Conservation (phyloP, 2,797 vertebrate species). For the Poeciliopsis turneri region DNA sequence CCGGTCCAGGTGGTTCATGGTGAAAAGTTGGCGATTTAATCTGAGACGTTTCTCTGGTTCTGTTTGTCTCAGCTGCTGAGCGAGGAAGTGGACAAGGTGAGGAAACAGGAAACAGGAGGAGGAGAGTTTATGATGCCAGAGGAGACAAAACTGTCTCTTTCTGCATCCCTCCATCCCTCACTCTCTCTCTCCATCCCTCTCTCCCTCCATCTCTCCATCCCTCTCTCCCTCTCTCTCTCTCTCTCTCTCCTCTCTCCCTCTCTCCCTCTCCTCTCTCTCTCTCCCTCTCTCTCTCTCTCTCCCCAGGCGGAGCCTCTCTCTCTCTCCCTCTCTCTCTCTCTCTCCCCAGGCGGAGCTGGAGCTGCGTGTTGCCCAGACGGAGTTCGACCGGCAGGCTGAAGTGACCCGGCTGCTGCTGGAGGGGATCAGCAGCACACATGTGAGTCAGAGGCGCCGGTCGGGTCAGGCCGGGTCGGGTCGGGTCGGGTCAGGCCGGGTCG, state of each 20-base stretch:
- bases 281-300: too few species aligned
- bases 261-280: too few species aligned
- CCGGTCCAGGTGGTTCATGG: too few species aligned
- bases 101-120: conserved; percentile 29
- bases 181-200: background rate
- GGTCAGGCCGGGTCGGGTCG: too few species aligned
- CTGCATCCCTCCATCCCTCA: background rate
- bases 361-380: conserved; percentile 91
- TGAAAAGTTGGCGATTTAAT: too few species aligned
- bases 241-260: too few species aligned
- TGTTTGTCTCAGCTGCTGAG: conserved; percentile 89
- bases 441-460: conserved; percentile 70
- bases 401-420: conserved; percentile 93
- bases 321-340: too few species aligned
- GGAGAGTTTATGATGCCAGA: too few species aligned
- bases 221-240: too few species aligned
- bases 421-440: conserved; percentile 96
- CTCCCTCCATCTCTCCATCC: too few species aligned
- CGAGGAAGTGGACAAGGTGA: conserved; percentile 98
- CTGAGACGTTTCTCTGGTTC: background rate
- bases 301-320: too few species aligned
- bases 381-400: conserved; percentile 95
- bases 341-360: conserved; percentile 89
- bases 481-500: too few species aligned
- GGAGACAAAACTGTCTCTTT: background rate